Percentiles rank a stretch among this genome's conserved stretches.
phyloP scores from a whole-genome alignment of 1,140 invertebrate genomes.

The Drosophila leontia region DNA sequence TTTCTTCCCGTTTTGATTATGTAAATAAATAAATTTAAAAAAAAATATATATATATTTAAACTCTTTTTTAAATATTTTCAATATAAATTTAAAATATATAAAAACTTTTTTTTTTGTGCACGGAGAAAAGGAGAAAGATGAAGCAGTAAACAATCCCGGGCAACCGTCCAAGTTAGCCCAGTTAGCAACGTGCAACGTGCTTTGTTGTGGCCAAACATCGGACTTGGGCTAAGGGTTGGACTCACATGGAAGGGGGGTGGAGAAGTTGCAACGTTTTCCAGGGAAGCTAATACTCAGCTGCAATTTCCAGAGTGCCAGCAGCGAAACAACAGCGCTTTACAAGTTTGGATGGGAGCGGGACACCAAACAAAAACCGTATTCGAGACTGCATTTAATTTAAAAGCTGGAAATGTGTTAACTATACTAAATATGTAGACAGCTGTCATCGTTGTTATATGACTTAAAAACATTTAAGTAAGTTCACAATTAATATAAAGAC shows the following conservation, averaged over 20 bases:
- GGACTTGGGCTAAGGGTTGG: constrained; percentile 28
- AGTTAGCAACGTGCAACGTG: constrained; percentile 53
- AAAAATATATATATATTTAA: neutral
- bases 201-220: constrained; percentile 52
- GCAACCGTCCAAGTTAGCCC: constrained; percentile 39
- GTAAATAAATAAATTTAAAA: neutral
- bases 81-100: neutral
- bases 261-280: constrained; percentile 14
- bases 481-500: neutral
- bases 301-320: constrained; percentile 23
- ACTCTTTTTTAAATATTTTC: neutral
- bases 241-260: neutral
- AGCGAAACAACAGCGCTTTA: constrained; percentile 11
- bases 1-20: neutral
- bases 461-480: too few relatives aligned
- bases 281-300: neutral
- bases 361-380: constrained; percentile 10
- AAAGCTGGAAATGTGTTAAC: constrained; percentile 2
- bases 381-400: neutral
- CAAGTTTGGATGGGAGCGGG: neutral
- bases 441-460: neutral
- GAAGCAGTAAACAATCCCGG: constrained; percentile 27
- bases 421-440: constrained; percentile 5
- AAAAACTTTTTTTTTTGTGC: neutral
- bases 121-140: neutral